These are phyloP conservation scores for Subanguina moxae DNA, from an alignment of 1,140 invertebrate species.

Conservation along the genomic window DNA sequence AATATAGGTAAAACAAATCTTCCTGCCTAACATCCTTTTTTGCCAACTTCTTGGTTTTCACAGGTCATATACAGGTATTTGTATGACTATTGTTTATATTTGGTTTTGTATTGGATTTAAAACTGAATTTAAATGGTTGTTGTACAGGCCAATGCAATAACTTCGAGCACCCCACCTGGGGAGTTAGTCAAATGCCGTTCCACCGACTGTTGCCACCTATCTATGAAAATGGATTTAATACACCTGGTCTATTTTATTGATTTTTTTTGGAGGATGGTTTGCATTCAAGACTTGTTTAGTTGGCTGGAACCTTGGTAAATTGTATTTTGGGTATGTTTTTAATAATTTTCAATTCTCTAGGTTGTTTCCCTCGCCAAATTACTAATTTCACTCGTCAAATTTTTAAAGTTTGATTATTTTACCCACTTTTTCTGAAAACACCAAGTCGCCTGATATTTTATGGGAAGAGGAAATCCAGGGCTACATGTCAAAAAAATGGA, in stretches of 20 bases:
- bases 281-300: constrained; percentile 10
- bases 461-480: too few relatives aligned
- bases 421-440: constrained; percentile 9
- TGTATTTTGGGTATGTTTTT: constrained; percentile 49
- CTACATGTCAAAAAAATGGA: too few relatives aligned
- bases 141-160: constrained; percentile 55
- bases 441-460: too few relatives aligned
- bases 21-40: background rate
- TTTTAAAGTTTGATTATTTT: too few relatives aligned
- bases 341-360: too few relatives aligned
- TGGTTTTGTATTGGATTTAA: too few relatives aligned
- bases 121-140: too few relatives aligned
- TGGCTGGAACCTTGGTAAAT: constrained; percentile 48
- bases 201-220: constrained; percentile 75
- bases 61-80: constrained; percentile 40
- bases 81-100: too few relatives aligned
- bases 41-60: background rate
- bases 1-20: constrained; percentile 41
- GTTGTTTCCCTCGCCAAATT: background rate
- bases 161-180: constrained; percentile 61
- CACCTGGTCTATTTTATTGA: constrained; percentile 64
- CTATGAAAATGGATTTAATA: constrained; percentile 96
- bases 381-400: too few relatives aligned
- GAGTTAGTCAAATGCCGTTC: constrained; percentile 83
- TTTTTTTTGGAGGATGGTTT: background rate